Conservation (phyloP, 2,113 vertebrate species). For the Anseranas semipalmata region DNA sequence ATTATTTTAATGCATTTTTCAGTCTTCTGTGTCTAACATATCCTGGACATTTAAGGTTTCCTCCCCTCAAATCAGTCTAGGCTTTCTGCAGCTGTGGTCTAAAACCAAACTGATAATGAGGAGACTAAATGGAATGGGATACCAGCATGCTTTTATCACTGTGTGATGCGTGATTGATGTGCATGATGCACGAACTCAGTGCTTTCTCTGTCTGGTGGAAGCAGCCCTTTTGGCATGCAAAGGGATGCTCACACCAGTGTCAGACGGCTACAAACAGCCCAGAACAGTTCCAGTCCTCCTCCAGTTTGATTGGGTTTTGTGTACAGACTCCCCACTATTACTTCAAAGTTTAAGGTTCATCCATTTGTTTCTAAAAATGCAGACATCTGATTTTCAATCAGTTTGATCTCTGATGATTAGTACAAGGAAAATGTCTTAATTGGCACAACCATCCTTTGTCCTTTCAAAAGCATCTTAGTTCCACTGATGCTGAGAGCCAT, state of each 20-base stretch:
- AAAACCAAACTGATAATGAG: no score
- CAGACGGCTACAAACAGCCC: background rate
- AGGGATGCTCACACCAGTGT: no score
- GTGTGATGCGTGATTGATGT: no score
- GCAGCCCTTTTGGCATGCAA: no score
- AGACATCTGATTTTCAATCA: background rate
- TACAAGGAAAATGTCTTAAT: background rate
- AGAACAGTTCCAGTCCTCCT: background rate
- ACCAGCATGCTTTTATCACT: no score
- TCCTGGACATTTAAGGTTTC: no score
- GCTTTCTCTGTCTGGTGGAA: no score
- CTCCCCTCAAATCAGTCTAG: no score
- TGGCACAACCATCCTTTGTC: background rate
- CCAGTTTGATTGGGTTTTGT: background rate
- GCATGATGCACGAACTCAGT: no score
- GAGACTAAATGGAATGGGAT: no score
- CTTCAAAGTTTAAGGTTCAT: background rate
- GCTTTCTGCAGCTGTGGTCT: no score
- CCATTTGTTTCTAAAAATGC: background rate
- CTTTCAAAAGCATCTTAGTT: background rate
- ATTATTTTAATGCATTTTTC: background rate
- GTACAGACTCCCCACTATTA: background rate
- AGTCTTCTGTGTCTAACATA: no score
- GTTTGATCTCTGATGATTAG: background rate
- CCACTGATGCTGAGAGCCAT: background rate